Percentiles rank a stretch among this genome's conserved stretches.
Evolutionary conservation across 1,140 invertebrate genomes (phyloP).

Genomic region (Drosophila erecta): DNA sequence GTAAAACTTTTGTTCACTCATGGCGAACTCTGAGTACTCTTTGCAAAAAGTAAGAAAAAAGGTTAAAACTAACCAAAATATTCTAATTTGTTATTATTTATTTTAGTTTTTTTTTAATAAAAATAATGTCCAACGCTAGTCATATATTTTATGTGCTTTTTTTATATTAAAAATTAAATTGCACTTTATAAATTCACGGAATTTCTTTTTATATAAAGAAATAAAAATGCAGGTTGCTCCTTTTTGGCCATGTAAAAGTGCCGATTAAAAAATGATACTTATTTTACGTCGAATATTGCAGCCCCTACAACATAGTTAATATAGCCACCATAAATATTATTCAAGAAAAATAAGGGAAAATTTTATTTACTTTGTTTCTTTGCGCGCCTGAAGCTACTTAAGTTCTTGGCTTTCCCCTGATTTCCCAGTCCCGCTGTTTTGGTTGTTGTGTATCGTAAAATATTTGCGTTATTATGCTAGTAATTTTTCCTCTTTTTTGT

Average conservation of each 20-base stretch:
- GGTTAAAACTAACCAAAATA: too few species aligned
- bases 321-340: slow-evolving; percentile 9
- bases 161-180: too few species aligned
- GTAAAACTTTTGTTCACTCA: slow-evolving; percentile 5
- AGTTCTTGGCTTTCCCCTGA: slow-evolving; percentile 73
- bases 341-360: slow-evolving; percentile 63
- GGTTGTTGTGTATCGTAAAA: slow-evolving; percentile 68
- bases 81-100: too few species aligned
- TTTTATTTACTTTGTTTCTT: slow-evolving; percentile 79
- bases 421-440: slow-evolving; percentile 47
- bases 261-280: neutral
- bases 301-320: neutral
- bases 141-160: too few species aligned
- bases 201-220: too few species aligned
- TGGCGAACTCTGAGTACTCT: neutral
- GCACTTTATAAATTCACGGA: too few species aligned
- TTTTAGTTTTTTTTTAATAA: too few species aligned
- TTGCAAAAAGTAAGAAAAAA: too few species aligned
- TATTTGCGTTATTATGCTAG: slow-evolving; percentile 83
- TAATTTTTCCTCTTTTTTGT: slow-evolving; percentile 65
- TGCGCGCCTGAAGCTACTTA: slow-evolving; percentile 72
- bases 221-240: too few species aligned
- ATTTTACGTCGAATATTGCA: neutral
- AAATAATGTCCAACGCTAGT: too few species aligned
- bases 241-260: too few species aligned